Base-by-base conservation (phyloP, 64 coral and sea anemone species). In the Trachythela sp. region DNA sequence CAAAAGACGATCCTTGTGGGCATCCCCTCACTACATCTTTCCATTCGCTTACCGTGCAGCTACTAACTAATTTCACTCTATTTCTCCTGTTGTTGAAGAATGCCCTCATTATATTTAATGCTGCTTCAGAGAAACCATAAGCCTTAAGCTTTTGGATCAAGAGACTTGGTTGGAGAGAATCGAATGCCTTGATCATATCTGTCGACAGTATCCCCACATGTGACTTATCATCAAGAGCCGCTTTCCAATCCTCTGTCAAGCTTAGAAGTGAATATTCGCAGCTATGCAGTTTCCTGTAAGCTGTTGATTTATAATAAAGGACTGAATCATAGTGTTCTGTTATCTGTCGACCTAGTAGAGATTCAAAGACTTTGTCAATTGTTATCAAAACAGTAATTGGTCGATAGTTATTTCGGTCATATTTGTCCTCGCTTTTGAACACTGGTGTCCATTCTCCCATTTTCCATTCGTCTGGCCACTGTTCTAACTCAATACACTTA, bases 391-490 rank as follows among this genome's bases (percentile, higher is more conserved):
- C 8, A 31, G 83, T 84, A n/a, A 84, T 36, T 84, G 83, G 83
- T 48, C 83, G 37, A 36, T 84, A 84, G 83, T 84, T 84, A 40
- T 24, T 48, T 84, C 83, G 37, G 24, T 84, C 33, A 31, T 84
- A 48, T 41, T 39, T 39, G 36, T 84, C 83, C n/a, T 40, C 83
- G 37, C 43, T 84, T 84, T 84, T 84, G 36, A 41, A 84, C 37
- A 84, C 33, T 41, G 83, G 83, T 40, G 33, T 84, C 83, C 83
- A 84, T 36, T 84, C 83, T 1, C 83, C 83, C 83, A 6, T 84
- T 40, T 84, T 84, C 83, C 83, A 84, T 84, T 84, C 83, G 8
- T 84, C 35, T 31, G 83, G 32, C 83, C 83, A 84, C 33, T 84
- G 37, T 34, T 36, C 43, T 32, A 41, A 48, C 30, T 32, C 36